A percentile compares a stretch with the other conserved stretches of the same genome.
Conservation (phyloP, 2,113 vertebrate species). For the Conger conger region DNA sequence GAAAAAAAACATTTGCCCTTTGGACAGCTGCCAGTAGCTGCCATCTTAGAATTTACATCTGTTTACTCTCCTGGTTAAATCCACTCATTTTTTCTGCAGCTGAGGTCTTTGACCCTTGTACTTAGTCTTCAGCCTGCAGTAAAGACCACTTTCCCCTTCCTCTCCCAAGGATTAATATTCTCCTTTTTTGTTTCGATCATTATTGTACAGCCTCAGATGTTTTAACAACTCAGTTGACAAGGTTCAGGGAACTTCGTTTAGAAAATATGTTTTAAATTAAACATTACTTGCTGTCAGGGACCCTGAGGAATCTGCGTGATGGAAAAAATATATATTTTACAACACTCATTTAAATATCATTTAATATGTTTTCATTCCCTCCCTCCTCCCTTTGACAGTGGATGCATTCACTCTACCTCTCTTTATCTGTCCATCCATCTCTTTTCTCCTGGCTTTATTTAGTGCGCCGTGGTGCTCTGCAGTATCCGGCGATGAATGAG, state of each 20-base stretch:
- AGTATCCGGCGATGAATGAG: neutral
- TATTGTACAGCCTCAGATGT: constrained; percentile 50
- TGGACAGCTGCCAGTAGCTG: constrained; percentile 64
- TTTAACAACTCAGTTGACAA: constrained; percentile 60
- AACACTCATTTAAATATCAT: constrained; percentile 27
- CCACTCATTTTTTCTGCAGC: constrained; percentile 46
- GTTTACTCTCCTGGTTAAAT: constrained; percentile 69
- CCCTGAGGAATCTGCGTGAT: constrained; percentile 36
- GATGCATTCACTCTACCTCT: constrained; percentile 4
- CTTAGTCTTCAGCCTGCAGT: constrained; percentile 51
- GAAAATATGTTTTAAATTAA: constrained; percentile 61
- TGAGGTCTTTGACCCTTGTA: constrained; percentile 63
- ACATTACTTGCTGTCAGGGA: constrained; percentile 26
- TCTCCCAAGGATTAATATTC: constrained; percentile 56
- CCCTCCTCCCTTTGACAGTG: neutral
- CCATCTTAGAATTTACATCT: constrained; percentile 71
- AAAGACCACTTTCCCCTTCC: constrained; percentile 49
- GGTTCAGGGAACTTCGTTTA: constrained; percentile 64
- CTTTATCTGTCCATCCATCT: constrained; percentile 38
- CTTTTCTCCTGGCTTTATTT: neutral
- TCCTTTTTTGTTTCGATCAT: constrained; percentile 51
- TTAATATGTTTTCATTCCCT: neutral
- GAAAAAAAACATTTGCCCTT: constrained; percentile 43
- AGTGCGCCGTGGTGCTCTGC: neutral
- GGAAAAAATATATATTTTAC: constrained; percentile 32